Conservation (phyloP, 2,113 vertebrate genomes). For the Gopherus evgoodei region DNA sequence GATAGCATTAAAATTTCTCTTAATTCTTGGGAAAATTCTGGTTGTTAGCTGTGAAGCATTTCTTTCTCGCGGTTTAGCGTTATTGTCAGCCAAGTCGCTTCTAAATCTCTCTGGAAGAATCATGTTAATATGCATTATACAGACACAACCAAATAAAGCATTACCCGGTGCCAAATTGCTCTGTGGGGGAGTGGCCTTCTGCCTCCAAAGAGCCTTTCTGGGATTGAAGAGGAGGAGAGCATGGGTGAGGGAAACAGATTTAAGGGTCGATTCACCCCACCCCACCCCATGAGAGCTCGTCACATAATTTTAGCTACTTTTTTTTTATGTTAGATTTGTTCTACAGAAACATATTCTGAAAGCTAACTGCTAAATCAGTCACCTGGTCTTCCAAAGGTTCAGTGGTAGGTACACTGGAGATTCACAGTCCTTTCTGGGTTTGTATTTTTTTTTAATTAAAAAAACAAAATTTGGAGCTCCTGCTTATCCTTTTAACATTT, state of each 20-base stretch:
- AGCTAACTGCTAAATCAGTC: background rate
- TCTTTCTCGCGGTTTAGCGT: background rate
- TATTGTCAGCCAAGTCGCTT: background rate
- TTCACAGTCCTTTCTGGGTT: background rate
- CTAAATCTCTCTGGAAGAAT: background rate
- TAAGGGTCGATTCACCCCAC: background rate
- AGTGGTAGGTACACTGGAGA: background rate
- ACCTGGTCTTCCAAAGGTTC: background rate
- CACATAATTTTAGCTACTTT: background rate
- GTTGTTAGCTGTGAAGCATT: accelerated
- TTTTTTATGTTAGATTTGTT: background rate
- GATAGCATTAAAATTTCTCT: background rate
- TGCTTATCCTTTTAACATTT: background rate
- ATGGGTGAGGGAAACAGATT: background rate
- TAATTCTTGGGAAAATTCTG: background rate
- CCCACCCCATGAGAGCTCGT: background rate
- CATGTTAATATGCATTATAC: background rate
- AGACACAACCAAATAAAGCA: background rate
- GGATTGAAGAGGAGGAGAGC: background rate
- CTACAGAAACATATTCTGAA: background rate
- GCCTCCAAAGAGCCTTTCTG: background rate
- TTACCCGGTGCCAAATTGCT: background rate
- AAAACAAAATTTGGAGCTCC: background rate
- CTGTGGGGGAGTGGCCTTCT: background rate
- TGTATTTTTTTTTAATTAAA: background rate